phyloP scores from a whole-genome alignment of 1,140 invertebrate species.

The Neuroterus valhalla region DNA sequence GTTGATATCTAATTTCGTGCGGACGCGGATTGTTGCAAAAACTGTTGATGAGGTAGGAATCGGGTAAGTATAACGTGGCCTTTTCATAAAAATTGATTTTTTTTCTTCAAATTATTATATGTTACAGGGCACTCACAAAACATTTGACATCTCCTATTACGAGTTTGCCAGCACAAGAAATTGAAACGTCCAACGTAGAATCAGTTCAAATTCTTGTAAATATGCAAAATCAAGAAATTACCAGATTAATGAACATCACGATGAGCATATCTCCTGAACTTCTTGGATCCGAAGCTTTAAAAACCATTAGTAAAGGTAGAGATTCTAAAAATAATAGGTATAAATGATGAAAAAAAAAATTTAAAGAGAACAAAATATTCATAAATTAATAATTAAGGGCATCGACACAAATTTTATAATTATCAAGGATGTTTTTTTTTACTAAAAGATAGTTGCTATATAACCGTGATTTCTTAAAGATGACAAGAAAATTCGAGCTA shows the following conservation, averaged over 20 bases:
- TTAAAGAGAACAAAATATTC: no score
- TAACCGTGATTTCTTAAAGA: constrained; percentile 55
- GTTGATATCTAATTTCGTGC: no score
- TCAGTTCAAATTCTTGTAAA: constrained; percentile 72
- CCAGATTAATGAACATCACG: constrained; percentile 65
- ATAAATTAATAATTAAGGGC: no score
- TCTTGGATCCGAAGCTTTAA: constrained; percentile 68
- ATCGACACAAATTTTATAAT: no score
- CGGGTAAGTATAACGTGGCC: no score
- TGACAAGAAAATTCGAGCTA: constrained; percentile 69
- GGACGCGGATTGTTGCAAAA: no score
- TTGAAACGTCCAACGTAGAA: constrained; percentile 57
- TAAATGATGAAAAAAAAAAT: no score
- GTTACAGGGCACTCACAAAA: constrained; percentile 58
- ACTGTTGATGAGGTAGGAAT: no score
- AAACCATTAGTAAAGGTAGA: constrained; percentile 39
- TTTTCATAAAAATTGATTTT: no score
- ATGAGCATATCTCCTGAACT: constrained; percentile 67
- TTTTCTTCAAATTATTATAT: no score
- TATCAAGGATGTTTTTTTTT: not conserved
- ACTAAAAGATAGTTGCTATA: not conserved
- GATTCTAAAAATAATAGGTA: constrained; percentile 13
- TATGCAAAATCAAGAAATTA: constrained; percentile 70
- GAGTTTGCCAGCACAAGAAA: constrained; percentile 40
- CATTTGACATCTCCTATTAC: constrained; percentile 57